Conservation (phyloP, 2,113 vertebrate genomes). For the Oryzias curvinotus region DNA sequence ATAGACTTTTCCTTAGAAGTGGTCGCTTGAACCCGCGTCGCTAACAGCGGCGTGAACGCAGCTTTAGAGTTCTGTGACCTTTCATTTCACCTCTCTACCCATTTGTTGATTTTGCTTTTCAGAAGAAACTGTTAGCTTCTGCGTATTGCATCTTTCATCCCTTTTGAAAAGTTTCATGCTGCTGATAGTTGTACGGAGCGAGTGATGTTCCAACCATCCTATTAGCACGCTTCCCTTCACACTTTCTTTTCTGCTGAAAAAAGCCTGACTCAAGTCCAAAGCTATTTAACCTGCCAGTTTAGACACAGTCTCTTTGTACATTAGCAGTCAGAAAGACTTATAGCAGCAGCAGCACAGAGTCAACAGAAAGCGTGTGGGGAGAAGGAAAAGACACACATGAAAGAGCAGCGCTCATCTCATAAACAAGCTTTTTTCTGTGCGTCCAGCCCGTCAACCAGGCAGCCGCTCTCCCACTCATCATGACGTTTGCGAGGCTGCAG, state of each 20-base stretch:
- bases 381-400: slow-evolving; percentile 42
- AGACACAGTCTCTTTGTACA: slow-evolving; percentile 39
- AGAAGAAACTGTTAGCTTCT: not conserved
- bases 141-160: not conserved
- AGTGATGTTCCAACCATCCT: slow-evolving; percentile 37
- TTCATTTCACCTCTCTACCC: not conserved
- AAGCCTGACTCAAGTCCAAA: slow-evolving; percentile 38
- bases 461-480: slow-evolving; percentile 21
- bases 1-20: too few relatives aligned
- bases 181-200: slow-evolving; percentile 5
- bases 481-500: not conserved
- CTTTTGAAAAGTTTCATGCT: slow-evolving; percentile 12
- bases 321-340: slow-evolving; percentile 18
- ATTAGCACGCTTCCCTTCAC: slow-evolving; percentile 40
- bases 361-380: slow-evolving; percentile 30
- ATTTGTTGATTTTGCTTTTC: slow-evolving; percentile 11
- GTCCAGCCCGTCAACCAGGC: slow-evolving; percentile 32
- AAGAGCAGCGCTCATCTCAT: slow-evolving; percentile 48
- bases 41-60: not conserved
- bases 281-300: slow-evolving; percentile 24
- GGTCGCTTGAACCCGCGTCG: too few relatives aligned
- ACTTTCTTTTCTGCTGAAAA: slow-evolving; percentile 25
- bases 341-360: slow-evolving; percentile 35
- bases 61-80: not conserved
- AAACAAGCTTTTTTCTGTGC: slow-evolving; percentile 32